phyloP scores from a whole-genome alignment of 2,888 invertebrate species.

The Nowickia ferox region DNA sequence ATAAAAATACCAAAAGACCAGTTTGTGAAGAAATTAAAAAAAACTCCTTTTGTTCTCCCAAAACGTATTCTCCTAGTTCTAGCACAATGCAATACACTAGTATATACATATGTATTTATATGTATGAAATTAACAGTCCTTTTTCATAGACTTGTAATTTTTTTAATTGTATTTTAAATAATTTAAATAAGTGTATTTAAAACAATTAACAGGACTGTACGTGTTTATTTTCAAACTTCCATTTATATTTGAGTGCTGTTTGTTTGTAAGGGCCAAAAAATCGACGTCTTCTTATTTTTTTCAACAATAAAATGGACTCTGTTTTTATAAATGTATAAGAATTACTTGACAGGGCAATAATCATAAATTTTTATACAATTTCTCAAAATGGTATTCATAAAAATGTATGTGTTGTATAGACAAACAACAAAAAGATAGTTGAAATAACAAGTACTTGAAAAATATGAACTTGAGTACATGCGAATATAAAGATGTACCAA shows the following conservation, averaged over 20 bases:
- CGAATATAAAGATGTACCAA: neutral
- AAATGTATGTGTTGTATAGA: neutral
- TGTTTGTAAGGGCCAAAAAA: conserved; percentile 62
- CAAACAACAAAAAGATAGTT: neutral
- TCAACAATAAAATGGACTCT: conserved; percentile 49
- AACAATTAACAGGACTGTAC: conserved; percentile 12
- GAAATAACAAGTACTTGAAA: conserved; percentile 46
- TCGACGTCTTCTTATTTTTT: conserved; percentile 44
- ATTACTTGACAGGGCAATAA: conserved; percentile 70
- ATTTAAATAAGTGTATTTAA: neutral
- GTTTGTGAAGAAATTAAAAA: too few species aligned
- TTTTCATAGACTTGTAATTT: too few species aligned
- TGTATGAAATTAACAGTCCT: too few species aligned
- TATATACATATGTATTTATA: too few species aligned
- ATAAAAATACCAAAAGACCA: too few species aligned
- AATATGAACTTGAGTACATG: conserved; percentile 11
- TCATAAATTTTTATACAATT: conserved; percentile 69
- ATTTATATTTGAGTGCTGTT: conserved; percentile 55
- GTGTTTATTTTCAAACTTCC: conserved; percentile 40
- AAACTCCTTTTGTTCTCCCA: too few species aligned
- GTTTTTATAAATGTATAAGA: conserved; percentile 49
- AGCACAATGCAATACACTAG: too few species aligned
- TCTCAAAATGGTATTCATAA: conserved; percentile 51
- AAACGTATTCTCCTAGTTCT: too few species aligned
- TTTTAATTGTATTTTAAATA: neutral